Percentiles rank a stretch among this genome's conserved stretches.
phyloP scores from a whole-genome alignment of 35 echinoderm and acorn worm genomes.

The Ophioderma brevispina region DNA sequence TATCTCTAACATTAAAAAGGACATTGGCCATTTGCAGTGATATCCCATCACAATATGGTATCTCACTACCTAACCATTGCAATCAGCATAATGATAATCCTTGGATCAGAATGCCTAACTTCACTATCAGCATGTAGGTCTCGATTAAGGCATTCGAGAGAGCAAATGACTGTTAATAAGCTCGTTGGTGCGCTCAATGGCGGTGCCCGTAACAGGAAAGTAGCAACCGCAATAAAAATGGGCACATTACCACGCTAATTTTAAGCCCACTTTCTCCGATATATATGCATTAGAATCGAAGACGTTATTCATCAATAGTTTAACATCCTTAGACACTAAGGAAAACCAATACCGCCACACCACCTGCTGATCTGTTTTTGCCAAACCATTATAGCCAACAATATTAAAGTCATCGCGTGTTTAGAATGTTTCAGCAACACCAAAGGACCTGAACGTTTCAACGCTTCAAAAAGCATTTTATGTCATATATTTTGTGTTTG shows the following conservation, averaged over 20 bases:
- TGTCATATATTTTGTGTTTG: not conserved
- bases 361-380: not conserved
- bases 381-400: not conserved
- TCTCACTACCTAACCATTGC: not conserved
- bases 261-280: not conserved
- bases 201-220: not conserved
- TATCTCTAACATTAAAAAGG: not conserved
- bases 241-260: not conserved
- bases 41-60: not conserved
- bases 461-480: not conserved
- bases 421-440: not conserved
- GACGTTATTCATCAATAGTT: not conserved
- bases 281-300: not conserved
- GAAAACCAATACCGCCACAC: not conserved
- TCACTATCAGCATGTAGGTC: not conserved
- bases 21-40: not conserved
- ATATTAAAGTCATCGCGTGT: not conserved
- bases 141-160: slow-evolving; percentile 2
- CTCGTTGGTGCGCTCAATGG: not conserved
- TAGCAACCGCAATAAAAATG: not conserved
- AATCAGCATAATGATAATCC: slow-evolving; percentile 17
- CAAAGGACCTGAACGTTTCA: not conserved
- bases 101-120: not conserved
- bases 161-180: not conserved
- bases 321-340: not conserved